Evolutionary conservation across 2,888 invertebrate species (phyloP).

Genomic region (Epirrhoe alternata): DNA sequence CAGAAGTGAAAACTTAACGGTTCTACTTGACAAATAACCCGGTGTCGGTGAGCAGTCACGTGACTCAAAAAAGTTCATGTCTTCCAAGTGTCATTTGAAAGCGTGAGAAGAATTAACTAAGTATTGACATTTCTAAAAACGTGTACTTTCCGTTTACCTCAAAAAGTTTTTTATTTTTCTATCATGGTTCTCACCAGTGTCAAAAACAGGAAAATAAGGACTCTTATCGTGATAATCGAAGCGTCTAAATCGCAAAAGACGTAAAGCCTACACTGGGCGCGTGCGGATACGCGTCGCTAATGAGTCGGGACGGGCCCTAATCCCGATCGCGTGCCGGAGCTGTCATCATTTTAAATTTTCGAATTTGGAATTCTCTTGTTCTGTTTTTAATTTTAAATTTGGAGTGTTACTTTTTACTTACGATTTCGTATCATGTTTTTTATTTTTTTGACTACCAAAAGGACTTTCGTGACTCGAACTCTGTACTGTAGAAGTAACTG

Average conservation of each 20-base stretch:
- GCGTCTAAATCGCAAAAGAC: slow-evolving; percentile 21
- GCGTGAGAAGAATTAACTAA: no score
- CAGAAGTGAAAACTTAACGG: no score
- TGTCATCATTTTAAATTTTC: slow-evolving; percentile 33
- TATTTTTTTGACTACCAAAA: background rate
- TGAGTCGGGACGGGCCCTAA: slow-evolving; percentile 38
- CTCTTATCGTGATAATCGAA: slow-evolving; percentile 4
- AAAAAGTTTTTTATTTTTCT: background rate
- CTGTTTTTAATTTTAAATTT: slow-evolving; percentile 1
- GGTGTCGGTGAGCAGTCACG: no score
- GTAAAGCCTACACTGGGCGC: slow-evolving; percentile 29
- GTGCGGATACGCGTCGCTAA: slow-evolving; percentile 45
- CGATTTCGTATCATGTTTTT: background rate
- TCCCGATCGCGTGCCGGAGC: slow-evolving; percentile 35
- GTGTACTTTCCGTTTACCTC: background rate
- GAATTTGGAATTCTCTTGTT: slow-evolving; percentile 8
- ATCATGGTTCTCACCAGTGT: background rate
- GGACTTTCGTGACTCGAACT: no score
- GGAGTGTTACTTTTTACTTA: background rate
- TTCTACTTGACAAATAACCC: no score
- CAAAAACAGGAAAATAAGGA: background rate
- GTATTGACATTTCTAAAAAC: no score
- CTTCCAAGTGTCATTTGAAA: no score
- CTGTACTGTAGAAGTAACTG: background rate
- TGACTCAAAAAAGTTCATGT: no score